These are phyloP conservation scores for Ochotona curzoniae DNA, from an alignment of 2,113 vertebrate genomes.

Conservation along the genomic window DNA sequence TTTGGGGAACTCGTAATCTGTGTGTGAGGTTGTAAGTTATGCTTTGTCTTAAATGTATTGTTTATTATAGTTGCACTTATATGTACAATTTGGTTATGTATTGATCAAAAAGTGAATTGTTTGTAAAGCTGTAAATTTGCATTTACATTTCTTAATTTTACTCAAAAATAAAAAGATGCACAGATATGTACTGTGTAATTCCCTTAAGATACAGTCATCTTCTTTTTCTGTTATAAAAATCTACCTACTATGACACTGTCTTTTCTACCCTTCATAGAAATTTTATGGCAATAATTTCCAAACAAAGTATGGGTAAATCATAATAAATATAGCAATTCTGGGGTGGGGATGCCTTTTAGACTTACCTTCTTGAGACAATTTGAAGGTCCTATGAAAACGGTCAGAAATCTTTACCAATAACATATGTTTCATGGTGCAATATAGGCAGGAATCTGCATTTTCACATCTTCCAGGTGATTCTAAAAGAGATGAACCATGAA, in stretches of 20 bases:
- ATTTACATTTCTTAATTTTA: conserved; percentile 18
- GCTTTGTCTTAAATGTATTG: conserved; percentile 49
- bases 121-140: conserved; percentile 39
- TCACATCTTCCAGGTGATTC: not conserved
- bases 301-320: not conserved
- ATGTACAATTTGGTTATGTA: not conserved
- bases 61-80: not conserved
- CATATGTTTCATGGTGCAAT: not conserved
- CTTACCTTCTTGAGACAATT: not conserved
- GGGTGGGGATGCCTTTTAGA: not conserved
- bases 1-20: conserved; percentile 5
- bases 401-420: conserved; percentile 15
- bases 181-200: not conserved
- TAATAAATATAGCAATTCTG: not conserved
- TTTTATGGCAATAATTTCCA: not conserved
- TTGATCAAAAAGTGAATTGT: conserved; percentile 55
- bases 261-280: not conserved
- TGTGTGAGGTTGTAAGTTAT: conserved; percentile 42
- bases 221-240: not conserved
- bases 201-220: not conserved
- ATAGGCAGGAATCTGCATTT: not conserved
- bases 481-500: not conserved
- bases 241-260: not conserved
- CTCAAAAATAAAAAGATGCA: conserved; percentile 17
- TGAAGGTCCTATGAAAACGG: not conserved